A percentile compares a stretch with the other conserved stretches of the same genome.
Evolutionary conservation across 2,888 invertebrate genomes (phyloP).

Genomic region (Ophion ellenae): DNA sequence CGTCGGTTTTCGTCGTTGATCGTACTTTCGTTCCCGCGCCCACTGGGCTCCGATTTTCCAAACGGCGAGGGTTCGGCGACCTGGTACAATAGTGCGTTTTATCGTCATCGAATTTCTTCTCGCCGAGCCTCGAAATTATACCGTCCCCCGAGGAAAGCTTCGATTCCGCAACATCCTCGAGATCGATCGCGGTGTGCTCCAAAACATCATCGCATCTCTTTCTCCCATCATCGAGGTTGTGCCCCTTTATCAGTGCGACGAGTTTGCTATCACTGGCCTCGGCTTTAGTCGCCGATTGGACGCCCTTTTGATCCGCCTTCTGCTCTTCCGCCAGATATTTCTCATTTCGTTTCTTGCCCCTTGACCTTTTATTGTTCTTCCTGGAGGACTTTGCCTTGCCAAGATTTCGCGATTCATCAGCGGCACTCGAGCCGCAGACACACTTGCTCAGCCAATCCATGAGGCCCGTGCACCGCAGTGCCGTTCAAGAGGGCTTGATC

Average conservation of each 20-base stretch:
- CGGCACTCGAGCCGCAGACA: conserved; percentile 67
- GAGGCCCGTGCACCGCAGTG: too few relatives aligned
- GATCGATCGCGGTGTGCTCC: too few relatives aligned
- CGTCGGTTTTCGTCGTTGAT: not conserved
- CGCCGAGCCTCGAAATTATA: conserved; percentile 10
- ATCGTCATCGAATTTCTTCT: conserved; percentile 25
- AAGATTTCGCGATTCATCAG: conserved; percentile 43
- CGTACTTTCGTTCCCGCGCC: not conserved
- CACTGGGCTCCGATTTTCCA: conserved; percentile 15
- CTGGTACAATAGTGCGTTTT: conserved; percentile 16
- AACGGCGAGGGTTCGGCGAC: conserved; percentile 16
- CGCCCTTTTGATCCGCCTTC: conserved; percentile 5
- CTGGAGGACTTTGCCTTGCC: conserved; percentile 25
- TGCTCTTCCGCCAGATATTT: conserved; percentile 31
- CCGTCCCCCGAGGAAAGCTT: not conserved
- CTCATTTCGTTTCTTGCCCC: conserved; percentile 29
- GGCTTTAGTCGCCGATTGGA: conserved; percentile 10
- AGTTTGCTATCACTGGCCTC: conserved; percentile 17
- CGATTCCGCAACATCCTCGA: conserved; percentile 1
- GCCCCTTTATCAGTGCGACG: conserved; percentile 21
- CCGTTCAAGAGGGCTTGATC: too few relatives aligned
- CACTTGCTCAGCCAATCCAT: conserved; percentile 72
- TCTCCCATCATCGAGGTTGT: not conserved
- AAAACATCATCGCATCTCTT: too few relatives aligned
- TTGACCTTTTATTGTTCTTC: conserved; percentile 53